Evolutionary conservation across 92 coral and sea anemone genomes (phyloP), one percentile per base, ranked within the genome.

Genomic region (Pocillopora meandrina): DNA sequence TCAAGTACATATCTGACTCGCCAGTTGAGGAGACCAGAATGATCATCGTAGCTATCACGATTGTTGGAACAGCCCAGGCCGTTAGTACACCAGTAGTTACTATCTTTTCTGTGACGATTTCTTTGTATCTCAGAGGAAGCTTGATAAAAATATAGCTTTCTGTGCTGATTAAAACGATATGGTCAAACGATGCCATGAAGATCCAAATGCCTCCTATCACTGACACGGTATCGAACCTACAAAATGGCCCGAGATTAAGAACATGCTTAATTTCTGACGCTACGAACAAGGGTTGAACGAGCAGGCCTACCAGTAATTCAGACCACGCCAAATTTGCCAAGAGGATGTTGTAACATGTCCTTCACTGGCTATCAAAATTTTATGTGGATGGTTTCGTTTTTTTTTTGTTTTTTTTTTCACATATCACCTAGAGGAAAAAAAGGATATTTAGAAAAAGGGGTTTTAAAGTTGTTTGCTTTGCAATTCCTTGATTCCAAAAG

Each of bases 71-170:
- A 13, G 49, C 80, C 67, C 62, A 75, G 55, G 58, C 26, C 23
- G 61, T 13, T 58, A 75, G 21, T 12, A 76, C 55, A 18, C 34
- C 11, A 5, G 6, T 14, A 11, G 8, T 31, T 26, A 78, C 16
- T n/a, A 61, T 15, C 42, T 20, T 47, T 36, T 64, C 42, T 3
- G 82, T 78, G 26, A 78, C 72, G 65, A 78, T 36, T 12, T 17
- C 71, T 61, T 19, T 61, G 61, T 78, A 64, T 17, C 72, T 78
- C 61, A 78, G 15, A 11, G 72, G 60, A 8, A 36, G 8, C 64
- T 65, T 78, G 31, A 78, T 47, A 12, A 72, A 71, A 17, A 78
- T 49, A 15, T 63, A 63, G 61, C 82, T 55, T 17, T 75, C 67
- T 21, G 26, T 34, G 19, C 80, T 59, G 26, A 23, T 59, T 65